These are phyloP conservation scores for Ectemnius cavifrons DNA, from an alignment of 2,888 invertebrate genomes.

Conservation along the genomic window DNA sequence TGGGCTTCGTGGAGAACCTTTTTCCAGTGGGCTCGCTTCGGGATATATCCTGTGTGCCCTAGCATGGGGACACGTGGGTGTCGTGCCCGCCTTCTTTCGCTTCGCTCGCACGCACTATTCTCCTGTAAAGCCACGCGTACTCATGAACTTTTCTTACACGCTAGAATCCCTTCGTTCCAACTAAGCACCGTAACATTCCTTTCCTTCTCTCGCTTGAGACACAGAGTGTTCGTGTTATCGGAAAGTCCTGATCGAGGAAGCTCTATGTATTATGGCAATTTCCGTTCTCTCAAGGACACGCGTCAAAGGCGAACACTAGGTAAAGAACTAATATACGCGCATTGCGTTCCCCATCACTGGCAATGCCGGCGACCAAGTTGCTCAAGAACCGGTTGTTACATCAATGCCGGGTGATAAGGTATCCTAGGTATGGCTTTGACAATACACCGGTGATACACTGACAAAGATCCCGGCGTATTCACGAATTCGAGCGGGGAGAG, in stretches of 20 bases:
- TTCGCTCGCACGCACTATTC: not conserved
- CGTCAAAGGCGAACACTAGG: constrained; percentile 39
- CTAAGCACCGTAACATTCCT: not conserved
- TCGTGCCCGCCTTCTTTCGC: constrained; percentile 44
- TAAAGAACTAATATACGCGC: constrained; percentile 15
- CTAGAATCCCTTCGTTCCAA: not conserved
- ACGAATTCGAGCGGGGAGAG: not conserved
- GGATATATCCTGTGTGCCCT: constrained; percentile 27
- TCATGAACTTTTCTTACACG: constrained; percentile 23
- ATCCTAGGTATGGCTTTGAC: constrained; percentile 1
- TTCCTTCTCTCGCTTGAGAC: not conserved
- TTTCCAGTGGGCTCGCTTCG: constrained; percentile 38
- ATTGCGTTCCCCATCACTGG: constrained; percentile 48
- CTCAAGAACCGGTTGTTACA: constrained; percentile 50
- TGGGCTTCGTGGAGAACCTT: constrained; percentile 56
- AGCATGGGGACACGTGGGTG: constrained; percentile 51
- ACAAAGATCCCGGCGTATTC: not conserved
- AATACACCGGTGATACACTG: not conserved
- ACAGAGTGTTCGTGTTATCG: not conserved
- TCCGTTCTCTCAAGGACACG: constrained; percentile 46
- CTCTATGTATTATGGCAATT: constrained; percentile 45
- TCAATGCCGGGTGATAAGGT: constrained; percentile 36
- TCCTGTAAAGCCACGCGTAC: constrained; percentile 17
- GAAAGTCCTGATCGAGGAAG: constrained; percentile 1
- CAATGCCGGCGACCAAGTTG: constrained; percentile 25